Conservation (phyloP, 2,797 vertebrate species). For the Chromis chromis region DNA sequence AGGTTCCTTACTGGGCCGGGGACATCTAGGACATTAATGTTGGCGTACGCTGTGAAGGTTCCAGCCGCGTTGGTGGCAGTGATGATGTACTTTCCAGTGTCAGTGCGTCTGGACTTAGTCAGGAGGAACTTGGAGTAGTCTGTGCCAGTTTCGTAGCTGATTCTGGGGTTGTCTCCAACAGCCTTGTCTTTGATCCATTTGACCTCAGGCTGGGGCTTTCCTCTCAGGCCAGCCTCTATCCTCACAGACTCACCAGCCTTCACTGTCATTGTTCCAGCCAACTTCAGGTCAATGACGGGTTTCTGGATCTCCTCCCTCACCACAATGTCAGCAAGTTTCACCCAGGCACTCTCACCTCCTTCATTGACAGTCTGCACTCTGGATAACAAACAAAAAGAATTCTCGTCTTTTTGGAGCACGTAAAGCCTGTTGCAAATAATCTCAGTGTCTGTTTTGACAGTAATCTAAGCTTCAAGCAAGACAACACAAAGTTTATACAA, state of each 20-base stretch:
- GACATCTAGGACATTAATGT: slow-evolving; percentile 93
- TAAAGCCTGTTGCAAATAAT: too few species aligned
- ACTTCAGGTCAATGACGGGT: slow-evolving; percentile 94
- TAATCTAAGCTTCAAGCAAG: too few species aligned
- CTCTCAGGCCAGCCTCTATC: slow-evolving; percentile 95
- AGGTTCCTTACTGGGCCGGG: slow-evolving; percentile 94
- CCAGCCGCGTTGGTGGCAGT: slow-evolving; percentile 95
- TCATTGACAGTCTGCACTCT: slow-evolving; percentile 96
- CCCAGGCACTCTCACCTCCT: slow-evolving; percentile 96
- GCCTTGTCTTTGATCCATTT: slow-evolving; percentile 95
- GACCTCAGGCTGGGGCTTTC: slow-evolving; percentile 96
- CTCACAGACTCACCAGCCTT: slow-evolving; percentile 95
- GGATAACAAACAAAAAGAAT: slow-evolving; percentile 60
- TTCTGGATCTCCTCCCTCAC: slow-evolving; percentile 97
- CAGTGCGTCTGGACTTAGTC: slow-evolving; percentile 91
- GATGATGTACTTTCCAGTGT: slow-evolving; percentile 94
- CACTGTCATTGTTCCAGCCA: slow-evolving; percentile 91
- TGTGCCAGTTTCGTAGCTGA: slow-evolving; percentile 90
- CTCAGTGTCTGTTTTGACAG: too few species aligned
- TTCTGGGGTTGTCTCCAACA: slow-evolving; percentile 92
- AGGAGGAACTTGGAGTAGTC: slow-evolving; percentile 94
- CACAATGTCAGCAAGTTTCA: slow-evolving; percentile 91
- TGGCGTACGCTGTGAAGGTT: slow-evolving; percentile 94
- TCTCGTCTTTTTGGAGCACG: not conserved
- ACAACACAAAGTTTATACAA: too few species aligned